Evolutionary conservation across 2,113 vertebrate species (phyloP).

Genomic region (Gallinago jamesoni): DNA sequence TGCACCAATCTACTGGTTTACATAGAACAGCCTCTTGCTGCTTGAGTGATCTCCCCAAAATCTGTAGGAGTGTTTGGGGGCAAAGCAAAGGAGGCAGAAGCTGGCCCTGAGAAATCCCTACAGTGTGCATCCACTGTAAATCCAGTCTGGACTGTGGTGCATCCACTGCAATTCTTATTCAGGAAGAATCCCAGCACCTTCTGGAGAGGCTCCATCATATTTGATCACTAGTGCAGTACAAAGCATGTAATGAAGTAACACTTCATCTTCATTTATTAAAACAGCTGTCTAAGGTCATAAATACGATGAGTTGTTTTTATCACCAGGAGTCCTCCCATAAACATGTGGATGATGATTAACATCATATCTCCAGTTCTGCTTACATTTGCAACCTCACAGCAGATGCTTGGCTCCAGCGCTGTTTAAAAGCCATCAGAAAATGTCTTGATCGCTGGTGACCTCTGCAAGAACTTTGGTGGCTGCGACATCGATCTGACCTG

Average conservation of each 20-base stretch:
- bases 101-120: not conserved
- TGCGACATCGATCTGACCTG: conserved; percentile 42
- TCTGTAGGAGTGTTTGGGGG: not conserved
- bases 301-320: not conserved
- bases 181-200: not conserved
- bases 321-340: not conserved
- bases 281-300: conserved; percentile 20
- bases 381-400: not conserved
- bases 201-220: not conserved
- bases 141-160: not conserved
- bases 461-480: conserved; percentile 29
- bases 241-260: not conserved
- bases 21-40: not conserved
- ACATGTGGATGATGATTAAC: not conserved
- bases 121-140: not conserved
- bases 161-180: not conserved
- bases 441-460: conserved; percentile 6
- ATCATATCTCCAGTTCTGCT: not conserved
- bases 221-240: not conserved
- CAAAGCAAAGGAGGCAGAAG: not conserved
- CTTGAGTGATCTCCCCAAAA: not conserved
- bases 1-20: not conserved
- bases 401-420: not conserved
- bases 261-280: conserved; percentile 22
- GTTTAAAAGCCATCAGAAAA: conserved; percentile 46